Evolutionary conservation across 1,140 invertebrate genomes (phyloP), one percentile per base, ranked within the genome.

Genomic region (Pteromalus puparum): DNA sequence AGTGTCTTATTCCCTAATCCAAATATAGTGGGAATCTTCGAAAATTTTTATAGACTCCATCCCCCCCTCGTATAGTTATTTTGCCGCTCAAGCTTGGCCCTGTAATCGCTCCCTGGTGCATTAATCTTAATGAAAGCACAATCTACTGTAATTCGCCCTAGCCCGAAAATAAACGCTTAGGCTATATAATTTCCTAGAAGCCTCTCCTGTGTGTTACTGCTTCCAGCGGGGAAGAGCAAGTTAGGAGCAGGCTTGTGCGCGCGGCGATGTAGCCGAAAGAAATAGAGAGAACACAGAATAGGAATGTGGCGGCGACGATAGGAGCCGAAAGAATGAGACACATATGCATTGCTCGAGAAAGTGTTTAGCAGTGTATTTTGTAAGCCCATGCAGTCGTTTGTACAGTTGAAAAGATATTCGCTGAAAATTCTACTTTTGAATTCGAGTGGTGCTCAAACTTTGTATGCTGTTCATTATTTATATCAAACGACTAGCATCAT

Each of bases 91-190:
- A 1, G 53, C 21, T 61, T 28, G 15, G 67, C 28, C 67, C 10
- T 70, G 24, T 70, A 70, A 70, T 70, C 7, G 28, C 67, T 28
- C 21, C 2, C 67, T 9, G 12, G 67, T 70, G 67, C 28, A 70
- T 34, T 74, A 34, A 74, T 74, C 72, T 74, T 74, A 74, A 74
- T 74, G 12, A 74, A 74, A 74, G 34, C 72, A 74, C 72, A 74
- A 74, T 74, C 34, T 74, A 38, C 26, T 42, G 28, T 42, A 74
- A 42, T 74, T 74, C 72, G 34, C 72, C 53, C 21, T 61, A n/a
- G 53, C 18, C 53, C 53, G 21, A 61, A 61, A 74, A 38, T 74
- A 74, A 74, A n/a, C 34, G 72, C n/a, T 74, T n/a, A 9, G 72
- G 72, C 72, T 42, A 30, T 74, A 74, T 74, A 74, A 74, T 74